Evolutionary conservation across 2,888 invertebrate genomes (phyloP), one percentile per base, ranked within the genome.

Genomic region (Lumbricus terrestris): DNA sequence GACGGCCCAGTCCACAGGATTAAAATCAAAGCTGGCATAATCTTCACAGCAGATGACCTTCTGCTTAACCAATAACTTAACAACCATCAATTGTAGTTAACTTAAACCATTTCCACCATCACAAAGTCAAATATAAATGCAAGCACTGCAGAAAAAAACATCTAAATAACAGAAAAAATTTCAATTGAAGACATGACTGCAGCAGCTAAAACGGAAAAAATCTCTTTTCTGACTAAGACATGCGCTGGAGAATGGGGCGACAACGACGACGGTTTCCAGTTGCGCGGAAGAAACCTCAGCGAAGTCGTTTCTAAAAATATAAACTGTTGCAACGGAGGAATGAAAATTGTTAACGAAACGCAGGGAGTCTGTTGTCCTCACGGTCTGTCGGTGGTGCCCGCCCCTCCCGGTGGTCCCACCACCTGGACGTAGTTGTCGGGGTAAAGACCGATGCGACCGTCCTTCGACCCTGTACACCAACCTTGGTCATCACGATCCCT

Each of bases 401-500:
- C 15, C 20, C 83, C 33, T n/a, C 82, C 85, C 85, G 34, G 35
- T 23, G 37, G 35, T 85, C 85, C 85, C 20, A 85, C 8, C 35
- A 83, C 29, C 83, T 91, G 88, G 18, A 91, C 91, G 83, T 90
- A 99, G 96, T 99, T 99, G 92, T 98, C 99, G 88, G 99, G 99
- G 95, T 98, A 99, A 90, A 99, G 96, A 1, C 99, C 99, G 88
- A 98, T 98, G 93, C 97, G 96, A 1, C 98, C 98, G 94, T 98
- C 98, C 96, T 98, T 98, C 93, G 98, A 96, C 54, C 99, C 99
- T 95, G 98, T 99, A 95, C 99, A 99, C 99, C 99, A 99, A 91
- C 99, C 99, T 95, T 99, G 99, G 94, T 99, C 99, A 95, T 99
- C 99, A 95, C 98, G 98, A 94, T 98, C 98, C 95, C 98, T 98